Percentiles rank a stretch among this genome's conserved stretches.
Conservation (phyloP, 2,888 invertebrate genomes). For the Platycheirus albimanus region DNA sequence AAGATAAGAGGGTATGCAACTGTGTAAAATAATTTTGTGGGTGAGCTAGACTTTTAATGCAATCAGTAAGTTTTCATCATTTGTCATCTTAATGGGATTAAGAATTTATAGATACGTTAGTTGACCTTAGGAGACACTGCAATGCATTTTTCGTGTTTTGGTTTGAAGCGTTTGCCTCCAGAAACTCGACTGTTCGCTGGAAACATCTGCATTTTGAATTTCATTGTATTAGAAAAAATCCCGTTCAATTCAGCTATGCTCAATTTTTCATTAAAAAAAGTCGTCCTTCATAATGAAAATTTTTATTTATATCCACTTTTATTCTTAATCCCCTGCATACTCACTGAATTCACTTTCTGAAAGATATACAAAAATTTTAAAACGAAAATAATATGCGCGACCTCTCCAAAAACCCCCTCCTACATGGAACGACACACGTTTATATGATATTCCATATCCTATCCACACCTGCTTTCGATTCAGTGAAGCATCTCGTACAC, state of each 20-base stretch:
- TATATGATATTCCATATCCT: slow-evolving; percentile 39
- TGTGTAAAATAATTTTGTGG: neutral
- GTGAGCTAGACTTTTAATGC: slow-evolving; percentile 16
- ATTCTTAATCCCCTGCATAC: neutral
- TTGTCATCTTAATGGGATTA: slow-evolving; percentile 32
- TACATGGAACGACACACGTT: slow-evolving; percentile 1
- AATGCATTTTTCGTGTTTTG: no score
- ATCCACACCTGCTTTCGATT: slow-evolving; percentile 65
- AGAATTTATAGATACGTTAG: slow-evolving; percentile 10
- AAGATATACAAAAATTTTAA: neutral
- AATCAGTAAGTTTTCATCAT: slow-evolving; percentile 28
- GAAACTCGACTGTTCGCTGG: no score
- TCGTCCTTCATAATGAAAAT: neutral
- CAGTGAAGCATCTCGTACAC: slow-evolving; percentile 31
- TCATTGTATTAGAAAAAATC: no score
- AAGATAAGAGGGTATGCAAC: neutral
- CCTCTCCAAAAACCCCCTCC: slow-evolving; percentile 1
- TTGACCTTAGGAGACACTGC: no score
- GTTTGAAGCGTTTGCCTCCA: no score
- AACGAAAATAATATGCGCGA: neutral
- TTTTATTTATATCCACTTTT: neutral
- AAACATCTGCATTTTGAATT: no score
- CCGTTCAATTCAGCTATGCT: neutral
- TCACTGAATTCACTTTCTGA: neutral
- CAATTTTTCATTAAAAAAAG: neutral